Percentiles rank a stretch among this genome's conserved stretches.
These are phyloP conservation scores for Melanerpes formicivorus DNA, from an alignment of 2,113 vertebrate species.

Conservation along the genomic window DNA sequence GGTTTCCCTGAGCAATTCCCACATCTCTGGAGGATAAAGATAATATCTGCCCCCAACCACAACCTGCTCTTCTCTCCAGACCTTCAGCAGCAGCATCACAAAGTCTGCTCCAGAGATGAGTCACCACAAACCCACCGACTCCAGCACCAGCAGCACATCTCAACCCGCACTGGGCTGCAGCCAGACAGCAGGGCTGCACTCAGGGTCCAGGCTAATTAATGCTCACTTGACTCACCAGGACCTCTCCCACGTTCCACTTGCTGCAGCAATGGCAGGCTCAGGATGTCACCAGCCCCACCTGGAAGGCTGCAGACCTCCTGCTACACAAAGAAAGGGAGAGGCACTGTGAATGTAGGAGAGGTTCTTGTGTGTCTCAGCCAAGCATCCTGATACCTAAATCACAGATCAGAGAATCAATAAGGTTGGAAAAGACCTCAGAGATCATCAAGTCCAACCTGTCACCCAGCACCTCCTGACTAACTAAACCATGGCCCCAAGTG, in stretches of 20 bases:
- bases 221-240: neutral
- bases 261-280: neutral
- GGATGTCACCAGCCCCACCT: rapidly evolving
- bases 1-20: neutral
- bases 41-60: neutral
- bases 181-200: neutral
- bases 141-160: neutral
- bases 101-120: too few species aligned
- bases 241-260: neutral
- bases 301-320: neutral
- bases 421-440: too few species aligned
- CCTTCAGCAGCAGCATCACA: neutral
- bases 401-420: too few species aligned
- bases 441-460: too few species aligned
- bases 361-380: neutral
- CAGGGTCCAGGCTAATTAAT: neutral
- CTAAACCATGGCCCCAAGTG: too few species aligned
- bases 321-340: neutral
- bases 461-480: too few species aligned
- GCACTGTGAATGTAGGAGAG: neutral
- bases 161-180: neutral
- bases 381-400: neutral
- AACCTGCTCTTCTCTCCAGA: neutral
- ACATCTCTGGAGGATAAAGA: neutral
- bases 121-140: neutral